phyloP scores from a whole-genome alignment of 2,797 vertebrate species.

The Enteromius afrohamiltoni region DNA sequence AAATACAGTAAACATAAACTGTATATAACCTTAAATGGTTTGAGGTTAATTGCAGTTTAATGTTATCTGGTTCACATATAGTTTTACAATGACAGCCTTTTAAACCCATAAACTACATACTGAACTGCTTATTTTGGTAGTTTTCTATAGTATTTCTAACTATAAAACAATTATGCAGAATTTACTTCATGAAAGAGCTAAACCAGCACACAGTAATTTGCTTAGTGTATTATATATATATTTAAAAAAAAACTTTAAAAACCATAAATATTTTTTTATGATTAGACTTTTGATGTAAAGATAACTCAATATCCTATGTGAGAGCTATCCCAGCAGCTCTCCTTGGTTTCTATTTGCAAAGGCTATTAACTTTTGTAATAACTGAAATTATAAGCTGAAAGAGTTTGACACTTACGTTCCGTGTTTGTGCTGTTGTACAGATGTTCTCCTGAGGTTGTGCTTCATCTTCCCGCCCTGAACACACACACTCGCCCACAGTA shows the following conservation, averaged over 20 bases:
- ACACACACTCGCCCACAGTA: conserved; percentile 78
- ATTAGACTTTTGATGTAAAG: background rate
- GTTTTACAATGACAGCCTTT: background rate
- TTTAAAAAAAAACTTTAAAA: background rate
- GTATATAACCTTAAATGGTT: background rate
- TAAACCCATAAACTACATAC: background rate
- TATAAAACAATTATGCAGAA: background rate
- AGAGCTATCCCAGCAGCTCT: background rate
- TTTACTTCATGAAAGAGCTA: background rate
- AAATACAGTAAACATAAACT: background rate
- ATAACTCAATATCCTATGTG: background rate
- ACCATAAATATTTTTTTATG: background rate
- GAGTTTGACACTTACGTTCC: conserved; percentile 76
- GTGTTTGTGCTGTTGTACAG: conserved; percentile 74
- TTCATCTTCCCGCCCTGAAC: conserved; percentile 81
- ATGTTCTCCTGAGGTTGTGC: conserved; percentile 83
- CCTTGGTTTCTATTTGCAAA: background rate
- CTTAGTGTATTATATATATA: background rate
- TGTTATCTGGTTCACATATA: background rate
- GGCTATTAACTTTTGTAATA: background rate
- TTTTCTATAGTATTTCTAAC: background rate
- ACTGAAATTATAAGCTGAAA: background rate
- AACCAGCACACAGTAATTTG: background rate
- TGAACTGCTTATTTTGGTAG: background rate
- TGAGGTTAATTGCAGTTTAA: background rate